A percentile compares a stretch with the other conserved stretches of the same genome.
Conservation (phyloP, 2,888 invertebrate species). For the Brenthis hecate region DNA sequence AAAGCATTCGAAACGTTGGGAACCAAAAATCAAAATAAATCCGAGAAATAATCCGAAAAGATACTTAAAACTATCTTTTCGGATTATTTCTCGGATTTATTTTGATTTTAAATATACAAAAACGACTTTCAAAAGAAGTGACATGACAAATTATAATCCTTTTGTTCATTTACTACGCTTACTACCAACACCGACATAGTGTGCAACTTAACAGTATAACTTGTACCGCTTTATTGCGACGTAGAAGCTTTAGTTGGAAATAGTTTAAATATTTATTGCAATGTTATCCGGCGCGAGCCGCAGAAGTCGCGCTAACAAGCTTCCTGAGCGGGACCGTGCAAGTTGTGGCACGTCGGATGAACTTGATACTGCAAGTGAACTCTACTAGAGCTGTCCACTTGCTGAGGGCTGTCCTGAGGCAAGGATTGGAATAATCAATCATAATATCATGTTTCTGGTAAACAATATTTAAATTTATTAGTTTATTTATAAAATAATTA, state of each 20-base stretch:
- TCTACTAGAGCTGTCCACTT: conserved; percentile 27
- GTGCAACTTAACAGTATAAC: conserved; percentile 11
- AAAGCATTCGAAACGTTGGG: too few species aligned
- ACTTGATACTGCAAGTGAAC: conserved; percentile 53
- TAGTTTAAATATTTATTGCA: conserved; percentile 64
- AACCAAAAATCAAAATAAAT: too few species aligned
- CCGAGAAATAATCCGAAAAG: too few species aligned
- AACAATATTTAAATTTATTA: too few species aligned
- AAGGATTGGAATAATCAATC: background rate
- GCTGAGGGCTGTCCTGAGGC: conserved; percentile 5
- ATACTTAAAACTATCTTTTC: too few species aligned
- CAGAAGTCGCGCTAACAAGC: conserved; percentile 73
- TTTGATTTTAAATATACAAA: too few species aligned
- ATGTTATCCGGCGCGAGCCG: conserved; percentile 64
- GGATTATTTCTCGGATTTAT: too few species aligned
- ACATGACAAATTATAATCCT: too few species aligned
- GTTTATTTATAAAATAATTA: too few species aligned
- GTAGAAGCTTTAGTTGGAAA: conserved; percentile 41
- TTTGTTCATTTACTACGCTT: background rate
- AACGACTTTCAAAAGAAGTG: too few species aligned
- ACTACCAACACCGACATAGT: background rate
- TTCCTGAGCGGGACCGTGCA: conserved; percentile 48
- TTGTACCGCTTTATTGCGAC: conserved; percentile 31
- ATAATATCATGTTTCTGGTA: too few species aligned
- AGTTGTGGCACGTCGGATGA: conserved; percentile 62